Conservation (phyloP, 2,888 invertebrate species). For the Aporophyla lueneburgensis region DNA sequence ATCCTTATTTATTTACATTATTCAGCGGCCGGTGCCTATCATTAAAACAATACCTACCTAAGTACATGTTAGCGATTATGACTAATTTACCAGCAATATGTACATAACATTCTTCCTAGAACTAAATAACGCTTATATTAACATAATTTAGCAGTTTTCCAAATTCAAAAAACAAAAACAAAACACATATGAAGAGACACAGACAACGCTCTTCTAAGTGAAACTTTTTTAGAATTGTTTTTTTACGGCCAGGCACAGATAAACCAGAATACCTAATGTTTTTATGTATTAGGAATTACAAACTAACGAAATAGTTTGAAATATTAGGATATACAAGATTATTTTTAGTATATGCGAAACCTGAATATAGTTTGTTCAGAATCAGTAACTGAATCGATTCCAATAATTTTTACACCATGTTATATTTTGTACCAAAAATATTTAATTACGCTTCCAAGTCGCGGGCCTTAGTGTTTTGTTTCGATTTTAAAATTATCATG, state of each 20-base stretch:
- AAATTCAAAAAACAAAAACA: neutral
- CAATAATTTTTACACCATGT: too few relatives aligned
- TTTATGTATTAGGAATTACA: too few relatives aligned
- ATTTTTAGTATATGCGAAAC: too few relatives aligned
- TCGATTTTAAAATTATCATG: too few relatives aligned
- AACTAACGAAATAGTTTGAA: too few relatives aligned
- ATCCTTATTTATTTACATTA: slow-evolving; percentile 77
- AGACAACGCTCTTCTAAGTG: neutral
- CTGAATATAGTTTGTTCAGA: too few relatives aligned
- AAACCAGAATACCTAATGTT: too few relatives aligned
- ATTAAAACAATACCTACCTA: slow-evolving; percentile 68
- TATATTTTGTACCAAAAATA: too few relatives aligned
- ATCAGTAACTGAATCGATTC: too few relatives aligned
- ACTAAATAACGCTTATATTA: slow-evolving; percentile 88
- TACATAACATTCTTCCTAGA: slow-evolving; percentile 87
- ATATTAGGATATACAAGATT: too few relatives aligned
- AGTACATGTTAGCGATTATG: slow-evolving; percentile 59
- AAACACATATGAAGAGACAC: neutral
- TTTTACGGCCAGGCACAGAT: slow-evolving; percentile 6
- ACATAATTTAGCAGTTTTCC: slow-evolving; percentile 61
- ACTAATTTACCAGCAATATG: slow-evolving; percentile 77
- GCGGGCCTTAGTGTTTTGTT: too few relatives aligned
- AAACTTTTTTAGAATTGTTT: neutral
- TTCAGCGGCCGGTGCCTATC: slow-evolving; percentile 62
- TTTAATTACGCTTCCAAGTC: too few relatives aligned